Evolutionary conservation across 2,797 vertebrate genomes (phyloP).

Genomic region (Oreortyx pictus): DNA sequence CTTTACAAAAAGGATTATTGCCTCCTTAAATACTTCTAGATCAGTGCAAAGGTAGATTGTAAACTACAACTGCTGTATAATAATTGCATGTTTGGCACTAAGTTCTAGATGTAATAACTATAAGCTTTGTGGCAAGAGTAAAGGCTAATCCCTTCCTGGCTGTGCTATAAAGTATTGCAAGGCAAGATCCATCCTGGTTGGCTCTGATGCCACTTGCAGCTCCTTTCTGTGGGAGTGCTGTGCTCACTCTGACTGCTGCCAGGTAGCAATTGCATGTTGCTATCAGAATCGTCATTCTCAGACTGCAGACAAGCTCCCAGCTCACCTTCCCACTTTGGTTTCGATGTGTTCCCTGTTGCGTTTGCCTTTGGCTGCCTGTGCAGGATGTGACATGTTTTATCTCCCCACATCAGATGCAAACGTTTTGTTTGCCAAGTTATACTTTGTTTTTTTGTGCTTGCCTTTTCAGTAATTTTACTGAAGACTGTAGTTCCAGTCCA

Average conservation of each 20-base stretch:
- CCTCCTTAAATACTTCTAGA: not conserved
- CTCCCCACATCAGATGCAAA: fast-evolving
- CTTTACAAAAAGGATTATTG: not conserved
- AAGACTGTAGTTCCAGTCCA: not conserved
- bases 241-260: not conserved
- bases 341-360: not conserved
- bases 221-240: not conserved
- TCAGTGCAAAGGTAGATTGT: conserved; percentile 39
- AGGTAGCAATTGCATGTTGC: not conserved
- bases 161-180: not conserved
- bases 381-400: not conserved
- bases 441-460: not conserved
- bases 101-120: not conserved
- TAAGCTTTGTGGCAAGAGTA: conserved; percentile 1
- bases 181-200: not conserved
- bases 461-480: not conserved
- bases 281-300: not conserved
- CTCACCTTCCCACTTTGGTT: not conserved
- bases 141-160: conserved; percentile 5
- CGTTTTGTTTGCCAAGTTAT: not conserved
- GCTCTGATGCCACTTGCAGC: not conserved
- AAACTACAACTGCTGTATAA: not conserved
- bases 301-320: not conserved
- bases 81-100: conserved; percentile 5
- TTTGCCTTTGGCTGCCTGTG: not conserved